Evolutionary conservation across 2,797 vertebrate genomes (phyloP), one percentile per base, ranked within the genome.

Genomic region (Liasis olivaceus): DNA sequence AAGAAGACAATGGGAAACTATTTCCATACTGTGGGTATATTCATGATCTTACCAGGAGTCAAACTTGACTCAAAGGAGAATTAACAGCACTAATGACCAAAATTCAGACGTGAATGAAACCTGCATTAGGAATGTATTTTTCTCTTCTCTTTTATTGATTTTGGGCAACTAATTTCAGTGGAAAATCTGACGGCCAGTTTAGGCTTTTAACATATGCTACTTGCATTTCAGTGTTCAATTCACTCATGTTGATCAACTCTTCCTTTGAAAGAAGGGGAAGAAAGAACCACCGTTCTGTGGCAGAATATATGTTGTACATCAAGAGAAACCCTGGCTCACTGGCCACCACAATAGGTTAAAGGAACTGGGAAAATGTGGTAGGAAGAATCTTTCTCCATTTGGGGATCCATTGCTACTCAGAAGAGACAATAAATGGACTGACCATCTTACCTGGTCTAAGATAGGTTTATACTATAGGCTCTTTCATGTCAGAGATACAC

Each of bases 101-200:
- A 84, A 58, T 47, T 84, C 26, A 47, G 59, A 77, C 36, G 1
- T 15, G 26, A 63, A 85, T 64, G 17, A 85, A 64, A 54, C 5
- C 28, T 22, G 42, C 36, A 51, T 17, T 28, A 54, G 15, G 42
- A 85, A 85, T 85, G n/a, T 91, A 63, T 54, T 91, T 90, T 64
- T 42, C 2, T 51, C 4, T 17, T 54, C 22, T 47, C 36, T 12
- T 84, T 84, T 85, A n/a, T 36, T 63, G 58, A n/a, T 51, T 15
- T 90, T 28, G 24, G 62, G 26, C 36, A 85, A 8, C 22, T 28
- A 69, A 60, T 81, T 59, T 81, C 12, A 77, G 5, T 63, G 36
- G 58, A 62, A 90, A 85, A 85, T 85, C 89, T 90, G 89, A 72
- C 26, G 51, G 77, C 59, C 77, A 90, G 59, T 60, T 63, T 77